Conservation (phyloP, 1,140 invertebrate genomes). For the Trichonephila clavata region DNA sequence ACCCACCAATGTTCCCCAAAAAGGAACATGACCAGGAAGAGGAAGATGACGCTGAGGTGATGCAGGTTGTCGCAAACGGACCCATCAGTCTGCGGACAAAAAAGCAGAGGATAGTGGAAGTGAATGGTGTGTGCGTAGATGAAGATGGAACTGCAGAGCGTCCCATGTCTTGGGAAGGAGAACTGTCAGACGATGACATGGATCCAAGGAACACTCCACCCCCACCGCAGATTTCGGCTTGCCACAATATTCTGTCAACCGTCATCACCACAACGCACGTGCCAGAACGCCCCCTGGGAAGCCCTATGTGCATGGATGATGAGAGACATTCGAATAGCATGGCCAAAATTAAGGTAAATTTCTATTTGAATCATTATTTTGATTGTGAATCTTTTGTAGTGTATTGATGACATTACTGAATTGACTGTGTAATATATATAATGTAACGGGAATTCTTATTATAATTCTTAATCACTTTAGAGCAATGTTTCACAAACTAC, state of each 20-base stretch:
- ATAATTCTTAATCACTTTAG: no score
- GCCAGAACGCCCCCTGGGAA: conserved; percentile 35
- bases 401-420: no score
- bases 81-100: conserved; percentile 58
- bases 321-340: conserved; percentile 30
- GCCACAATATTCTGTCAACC: conserved; percentile 42
- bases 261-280: conserved; percentile 53
- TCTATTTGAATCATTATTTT: no score
- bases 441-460: no score
- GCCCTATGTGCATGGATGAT: conserved; percentile 75
- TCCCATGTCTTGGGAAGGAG: conserved; percentile 95
- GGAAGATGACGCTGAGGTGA: conserved; percentile 72
- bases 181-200: conserved; percentile 88
- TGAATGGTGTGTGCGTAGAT: conserved; percentile 79
- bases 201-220: conserved; percentile 87
- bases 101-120: conserved; percentile 63
- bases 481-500: no score
- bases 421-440: no score
- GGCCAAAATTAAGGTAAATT: conserved; percentile 54
- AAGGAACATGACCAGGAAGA: conserved; percentile 61
- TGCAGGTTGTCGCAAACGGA: conserved; percentile 72
- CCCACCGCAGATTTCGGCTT: conserved; percentile 78
- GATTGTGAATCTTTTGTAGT: no score
- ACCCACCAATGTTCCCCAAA: conserved; percentile 24
- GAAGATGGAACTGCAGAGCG: conserved; percentile 83